phyloP scores from a whole-genome alignment of 2,113 vertebrate genomes.

The Galeopterus variegatus region DNA sequence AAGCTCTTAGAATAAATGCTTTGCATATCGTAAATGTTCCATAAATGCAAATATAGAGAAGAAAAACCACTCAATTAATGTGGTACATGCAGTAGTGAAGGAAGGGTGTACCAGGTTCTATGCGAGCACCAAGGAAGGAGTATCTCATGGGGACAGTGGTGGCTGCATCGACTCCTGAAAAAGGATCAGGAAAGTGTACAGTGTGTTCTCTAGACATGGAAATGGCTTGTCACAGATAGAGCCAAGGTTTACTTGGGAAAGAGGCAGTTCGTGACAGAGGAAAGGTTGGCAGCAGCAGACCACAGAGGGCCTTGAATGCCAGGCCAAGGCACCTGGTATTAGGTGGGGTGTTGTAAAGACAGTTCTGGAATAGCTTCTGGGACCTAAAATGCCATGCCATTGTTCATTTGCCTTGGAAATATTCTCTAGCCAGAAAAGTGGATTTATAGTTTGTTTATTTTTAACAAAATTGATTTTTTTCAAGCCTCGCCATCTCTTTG shows the following conservation, averaged over 20 bases:
- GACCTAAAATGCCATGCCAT: constrained; percentile 72
- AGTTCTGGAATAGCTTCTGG: constrained; percentile 63
- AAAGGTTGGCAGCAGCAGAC: background rate
- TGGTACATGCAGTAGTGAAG: background rate
- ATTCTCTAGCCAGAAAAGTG: constrained; percentile 79
- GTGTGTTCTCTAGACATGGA: background rate
- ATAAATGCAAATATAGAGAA: background rate
- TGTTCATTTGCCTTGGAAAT: constrained; percentile 84
- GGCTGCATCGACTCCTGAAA: background rate
- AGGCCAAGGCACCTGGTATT: background rate
- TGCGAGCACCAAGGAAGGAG: background rate
- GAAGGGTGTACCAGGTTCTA: background rate
- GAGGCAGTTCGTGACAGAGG: background rate
- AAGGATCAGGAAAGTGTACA: background rate
- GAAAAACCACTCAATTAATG: background rate
- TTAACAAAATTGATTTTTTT: constrained; percentile 88
- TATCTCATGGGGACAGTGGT: background rate
- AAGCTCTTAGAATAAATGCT: background rate
- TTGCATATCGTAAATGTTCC: background rate
- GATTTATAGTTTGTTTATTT: constrained; percentile 87
- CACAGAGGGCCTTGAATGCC: background rate
- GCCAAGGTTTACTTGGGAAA: background rate
- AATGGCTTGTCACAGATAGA: no score
- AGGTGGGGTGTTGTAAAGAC: background rate
- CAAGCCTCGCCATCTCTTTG: constrained; percentile 73